Evolutionary conservation across 2,113 vertebrate genomes (phyloP).

Genomic region (Galbula dea): DNA sequence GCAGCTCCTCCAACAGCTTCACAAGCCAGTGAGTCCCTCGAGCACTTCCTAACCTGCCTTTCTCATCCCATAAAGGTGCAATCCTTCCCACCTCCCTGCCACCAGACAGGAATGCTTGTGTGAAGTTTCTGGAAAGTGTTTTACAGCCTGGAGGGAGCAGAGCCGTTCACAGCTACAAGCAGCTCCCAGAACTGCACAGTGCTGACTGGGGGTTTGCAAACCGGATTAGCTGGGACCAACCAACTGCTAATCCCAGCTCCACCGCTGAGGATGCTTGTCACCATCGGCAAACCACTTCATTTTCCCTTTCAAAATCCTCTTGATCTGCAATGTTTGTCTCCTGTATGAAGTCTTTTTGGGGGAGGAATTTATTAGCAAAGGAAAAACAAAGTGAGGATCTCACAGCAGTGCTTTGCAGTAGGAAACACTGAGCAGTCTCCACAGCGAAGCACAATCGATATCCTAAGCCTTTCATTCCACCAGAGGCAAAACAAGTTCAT

Average conservation of each 20-base stretch:
- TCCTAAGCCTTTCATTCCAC: neutral
- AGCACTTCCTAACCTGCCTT: neutral
- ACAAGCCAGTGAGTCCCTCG: accelerated
- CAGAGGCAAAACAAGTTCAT: neutral
- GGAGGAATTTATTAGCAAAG: neutral
- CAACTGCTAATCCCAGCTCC: neutral
- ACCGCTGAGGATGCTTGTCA: neutral
- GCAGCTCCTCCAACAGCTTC: neutral
- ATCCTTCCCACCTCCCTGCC: neutral
- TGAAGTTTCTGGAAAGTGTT: neutral
- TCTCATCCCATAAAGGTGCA: neutral
- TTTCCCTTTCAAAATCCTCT: neutral
- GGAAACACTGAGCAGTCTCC: neutral
- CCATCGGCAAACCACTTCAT: neutral
- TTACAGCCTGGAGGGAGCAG: neutral
- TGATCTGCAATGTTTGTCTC: neutral
- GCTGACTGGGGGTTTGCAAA: neutral
- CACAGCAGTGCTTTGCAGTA: neutral
- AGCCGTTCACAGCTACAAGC: neutral
- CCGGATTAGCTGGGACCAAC: neutral
- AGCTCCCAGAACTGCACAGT: neutral
- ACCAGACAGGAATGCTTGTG: neutral
- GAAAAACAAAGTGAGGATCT: neutral
- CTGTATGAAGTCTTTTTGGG: neutral
- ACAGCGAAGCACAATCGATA: neutral